These are phyloP conservation scores for Pristionchus maxplancki DNA, from an alignment of 2,888 invertebrate genomes.

Conservation along the genomic window DNA sequence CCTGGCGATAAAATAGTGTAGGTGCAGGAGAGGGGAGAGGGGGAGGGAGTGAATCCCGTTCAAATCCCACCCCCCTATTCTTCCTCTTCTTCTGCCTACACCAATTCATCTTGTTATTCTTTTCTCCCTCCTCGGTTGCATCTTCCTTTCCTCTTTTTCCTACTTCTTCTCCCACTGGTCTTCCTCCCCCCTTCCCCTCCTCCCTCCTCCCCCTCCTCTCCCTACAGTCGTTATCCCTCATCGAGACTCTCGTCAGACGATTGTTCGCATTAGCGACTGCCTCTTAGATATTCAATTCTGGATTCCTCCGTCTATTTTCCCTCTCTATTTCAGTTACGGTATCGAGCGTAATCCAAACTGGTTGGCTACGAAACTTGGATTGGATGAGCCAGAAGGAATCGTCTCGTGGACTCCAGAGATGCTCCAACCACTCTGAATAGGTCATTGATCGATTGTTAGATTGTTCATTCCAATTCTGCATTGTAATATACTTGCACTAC, in stretches of 20 bases:
- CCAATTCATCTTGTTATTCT: conserved; percentile 35
- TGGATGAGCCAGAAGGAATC: conserved; percentile 60
- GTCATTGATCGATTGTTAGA: neutral
- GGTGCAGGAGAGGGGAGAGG: neutral
- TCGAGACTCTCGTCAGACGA: neutral
- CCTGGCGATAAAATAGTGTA: too few relatives aligned
- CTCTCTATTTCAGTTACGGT: conserved; percentile 55
- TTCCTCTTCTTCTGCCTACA: neutral
- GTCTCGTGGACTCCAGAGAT: conserved; percentile 60
- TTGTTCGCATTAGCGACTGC: neutral
- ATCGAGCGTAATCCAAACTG: conserved; percentile 57
- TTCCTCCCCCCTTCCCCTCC: neutral
- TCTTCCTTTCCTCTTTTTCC: neutral
- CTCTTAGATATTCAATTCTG: neutral
- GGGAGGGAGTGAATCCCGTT: neutral
- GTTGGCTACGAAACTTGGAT: conserved; percentile 60
- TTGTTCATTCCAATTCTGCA: neutral
- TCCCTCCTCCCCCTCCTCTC: neutral
- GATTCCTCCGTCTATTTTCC: neutral
- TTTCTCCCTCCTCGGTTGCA: neutral
- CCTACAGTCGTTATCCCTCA: neutral
- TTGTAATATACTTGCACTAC: conserved; percentile 36
- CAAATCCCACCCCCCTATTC: neutral
- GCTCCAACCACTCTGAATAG: neutral
- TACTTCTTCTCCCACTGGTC: neutral